Evolutionary conservation across 2,888 invertebrate genomes (phyloP).

Genomic region (Psylliodes chrysocephalus): DNA sequence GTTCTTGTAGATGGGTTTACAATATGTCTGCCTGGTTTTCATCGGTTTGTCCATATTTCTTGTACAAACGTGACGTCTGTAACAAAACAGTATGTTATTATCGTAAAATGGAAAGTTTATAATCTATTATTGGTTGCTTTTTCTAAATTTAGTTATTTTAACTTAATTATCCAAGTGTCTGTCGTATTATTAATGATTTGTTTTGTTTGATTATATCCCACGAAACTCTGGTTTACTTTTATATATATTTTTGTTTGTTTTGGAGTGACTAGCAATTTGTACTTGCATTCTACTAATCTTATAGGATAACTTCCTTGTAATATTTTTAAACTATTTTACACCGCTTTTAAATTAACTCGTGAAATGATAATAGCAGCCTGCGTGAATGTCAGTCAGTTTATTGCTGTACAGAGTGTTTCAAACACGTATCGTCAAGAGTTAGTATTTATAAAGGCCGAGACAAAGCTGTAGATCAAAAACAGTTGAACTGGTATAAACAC

Average conservation of each 20-base stretch:
- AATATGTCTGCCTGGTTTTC: constrained; percentile 66
- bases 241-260: too few relatives aligned
- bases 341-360: constrained; percentile 15
- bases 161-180: background rate
- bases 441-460: background rate
- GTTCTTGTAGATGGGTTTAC: constrained; percentile 67
- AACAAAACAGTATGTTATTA: too few relatives aligned
- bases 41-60: constrained; percentile 65
- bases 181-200: too few relatives aligned
- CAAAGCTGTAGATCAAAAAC: too few relatives aligned
- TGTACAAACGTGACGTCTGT: constrained; percentile 68
- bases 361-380: constrained; percentile 13
- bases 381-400: background rate
- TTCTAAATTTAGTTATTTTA: too few relatives aligned
- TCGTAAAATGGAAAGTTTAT: too few relatives aligned
- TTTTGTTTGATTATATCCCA: too few relatives aligned
- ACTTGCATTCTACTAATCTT: background rate
- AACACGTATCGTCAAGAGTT: background rate
- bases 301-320: constrained; percentile 13
- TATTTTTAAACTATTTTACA: constrained; percentile 8
- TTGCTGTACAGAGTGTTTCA: constrained; percentile 4
- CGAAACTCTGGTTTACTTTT: too few relatives aligned
- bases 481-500: too few relatives aligned
- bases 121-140: too few relatives aligned
- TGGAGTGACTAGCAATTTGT: constrained; percentile 17